Percentiles rank a stretch among this genome's conserved stretches.
Evolutionary conservation across 2,888 invertebrate species (phyloP).

Genomic region (Rotaria socialis): DNA sequence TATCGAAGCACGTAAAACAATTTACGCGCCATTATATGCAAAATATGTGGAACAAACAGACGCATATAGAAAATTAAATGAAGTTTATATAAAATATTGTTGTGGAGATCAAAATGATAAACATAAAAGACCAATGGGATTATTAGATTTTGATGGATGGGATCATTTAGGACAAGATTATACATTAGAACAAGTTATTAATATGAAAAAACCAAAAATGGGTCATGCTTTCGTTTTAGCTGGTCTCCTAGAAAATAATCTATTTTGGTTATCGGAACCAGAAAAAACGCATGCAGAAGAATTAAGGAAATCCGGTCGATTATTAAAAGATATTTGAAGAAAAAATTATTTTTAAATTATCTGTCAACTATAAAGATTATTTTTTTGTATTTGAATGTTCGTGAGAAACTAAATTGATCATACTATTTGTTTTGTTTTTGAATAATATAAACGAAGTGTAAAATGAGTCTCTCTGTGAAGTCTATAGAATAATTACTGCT

Average conservation of each 20-base stretch:
- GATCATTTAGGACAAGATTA: constrained; percentile 7
- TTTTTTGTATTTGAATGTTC: not conserved
- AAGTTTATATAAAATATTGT: constrained; percentile 1
- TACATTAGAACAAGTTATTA: not conserved
- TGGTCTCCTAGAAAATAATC: not conserved
- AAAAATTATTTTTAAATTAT: not conserved
- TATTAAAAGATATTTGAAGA: not conserved
- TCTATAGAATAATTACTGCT: too few species aligned
- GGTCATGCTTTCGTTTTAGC: constrained; percentile 1
- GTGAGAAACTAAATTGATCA: too few species aligned
- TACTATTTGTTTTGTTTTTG: too few species aligned
- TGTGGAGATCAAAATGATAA: not conserved
- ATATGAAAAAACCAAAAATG: not conserved
- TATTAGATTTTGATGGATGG: constrained; percentile 4
- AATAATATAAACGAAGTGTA: too few species aligned
- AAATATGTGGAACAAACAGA: constrained; percentile 11
- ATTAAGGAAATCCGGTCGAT: not conserved
- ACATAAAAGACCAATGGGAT: not conserved
- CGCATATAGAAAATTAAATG: not conserved
- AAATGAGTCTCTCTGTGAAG: too few species aligned
- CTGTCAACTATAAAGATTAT: too few species aligned
- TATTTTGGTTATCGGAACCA: constrained; percentile 3
- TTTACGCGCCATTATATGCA: not conserved
- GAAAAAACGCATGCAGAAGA: not conserved
- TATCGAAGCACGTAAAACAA: not conserved